A percentile compares a stretch with the other conserved stretches of the same genome.
These are phyloP conservation scores for Thysanoteuthis rhombus DNA, from an alignment of 2,888 invertebrate species.

Conservation along the genomic window DNA sequence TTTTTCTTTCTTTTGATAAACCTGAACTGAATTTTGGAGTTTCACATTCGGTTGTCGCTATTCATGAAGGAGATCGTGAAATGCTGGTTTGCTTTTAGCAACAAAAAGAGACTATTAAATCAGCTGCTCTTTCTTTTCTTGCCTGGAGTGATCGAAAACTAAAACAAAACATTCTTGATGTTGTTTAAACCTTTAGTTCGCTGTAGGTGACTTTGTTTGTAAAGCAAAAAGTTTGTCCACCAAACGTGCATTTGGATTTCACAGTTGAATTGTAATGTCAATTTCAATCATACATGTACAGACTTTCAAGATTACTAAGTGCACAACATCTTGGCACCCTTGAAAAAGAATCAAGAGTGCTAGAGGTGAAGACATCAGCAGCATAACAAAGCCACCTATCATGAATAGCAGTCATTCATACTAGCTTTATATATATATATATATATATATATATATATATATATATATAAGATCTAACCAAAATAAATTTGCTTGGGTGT, in stretches of 20 bases:
- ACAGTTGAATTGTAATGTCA: no score
- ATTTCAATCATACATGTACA: no score
- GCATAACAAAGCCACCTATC: background rate
- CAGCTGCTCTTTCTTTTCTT: background rate
- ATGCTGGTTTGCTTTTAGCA: background rate
- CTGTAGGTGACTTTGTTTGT: no score
- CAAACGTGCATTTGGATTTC: no score
- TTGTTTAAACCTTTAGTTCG: no score
- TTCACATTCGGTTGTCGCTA: no score
- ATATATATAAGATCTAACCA: background rate
- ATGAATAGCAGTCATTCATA: background rate
- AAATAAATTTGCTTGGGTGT: background rate
- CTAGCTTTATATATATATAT: background rate
- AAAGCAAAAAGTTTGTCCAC: no score
- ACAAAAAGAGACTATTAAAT: background rate
- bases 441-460: background rate
- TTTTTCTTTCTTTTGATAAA: background rate
- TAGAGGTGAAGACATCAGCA: background rate
- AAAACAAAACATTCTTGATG: background rate
- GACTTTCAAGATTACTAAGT: no score
- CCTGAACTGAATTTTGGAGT: background rate
- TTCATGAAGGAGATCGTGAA: no score
- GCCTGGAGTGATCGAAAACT: background rate
- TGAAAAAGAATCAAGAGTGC: background rate
- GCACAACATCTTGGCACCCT: no score